Evolutionary conservation across 2,888 invertebrate species (phyloP).

Genomic region (Coremacera marginata): DNA sequence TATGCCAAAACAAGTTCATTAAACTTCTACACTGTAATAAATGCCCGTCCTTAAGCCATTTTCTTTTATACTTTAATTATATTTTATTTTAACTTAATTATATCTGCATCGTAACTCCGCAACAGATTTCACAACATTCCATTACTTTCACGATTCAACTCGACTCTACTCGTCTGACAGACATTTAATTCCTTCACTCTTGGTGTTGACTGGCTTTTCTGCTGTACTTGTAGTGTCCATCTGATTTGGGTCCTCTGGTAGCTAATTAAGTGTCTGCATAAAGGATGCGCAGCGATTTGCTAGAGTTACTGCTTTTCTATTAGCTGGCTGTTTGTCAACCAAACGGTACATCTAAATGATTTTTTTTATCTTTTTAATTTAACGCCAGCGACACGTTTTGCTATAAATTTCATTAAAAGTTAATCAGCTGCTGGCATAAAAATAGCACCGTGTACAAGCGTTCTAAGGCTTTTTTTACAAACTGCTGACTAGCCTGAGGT

Average conservation of each 20-base stretch:
- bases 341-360: not conserved
- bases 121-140: not conserved
- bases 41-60: too few relatives aligned
- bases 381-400: not conserved
- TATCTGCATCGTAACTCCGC: too few relatives aligned
- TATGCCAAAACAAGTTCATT: too few relatives aligned
- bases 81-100: too few relatives aligned
- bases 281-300: not conserved
- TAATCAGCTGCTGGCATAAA: not conserved
- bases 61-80: too few relatives aligned
- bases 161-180: not conserved
- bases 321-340: not conserved
- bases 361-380: not conserved
- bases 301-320: not conserved
- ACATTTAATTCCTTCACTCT: not conserved
- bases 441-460: not conserved
- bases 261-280: too few relatives aligned
- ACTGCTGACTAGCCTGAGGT: not conserved
- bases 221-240: not conserved
- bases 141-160: not conserved
- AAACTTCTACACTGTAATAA: too few relatives aligned
- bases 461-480: not conserved
- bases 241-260: not conserved
- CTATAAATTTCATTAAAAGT: constrained; percentile 5
- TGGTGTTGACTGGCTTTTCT: not conserved